Evolutionary conservation across 2,888 invertebrate genomes (phyloP).

Genomic region (Pinctada fucata): DNA sequence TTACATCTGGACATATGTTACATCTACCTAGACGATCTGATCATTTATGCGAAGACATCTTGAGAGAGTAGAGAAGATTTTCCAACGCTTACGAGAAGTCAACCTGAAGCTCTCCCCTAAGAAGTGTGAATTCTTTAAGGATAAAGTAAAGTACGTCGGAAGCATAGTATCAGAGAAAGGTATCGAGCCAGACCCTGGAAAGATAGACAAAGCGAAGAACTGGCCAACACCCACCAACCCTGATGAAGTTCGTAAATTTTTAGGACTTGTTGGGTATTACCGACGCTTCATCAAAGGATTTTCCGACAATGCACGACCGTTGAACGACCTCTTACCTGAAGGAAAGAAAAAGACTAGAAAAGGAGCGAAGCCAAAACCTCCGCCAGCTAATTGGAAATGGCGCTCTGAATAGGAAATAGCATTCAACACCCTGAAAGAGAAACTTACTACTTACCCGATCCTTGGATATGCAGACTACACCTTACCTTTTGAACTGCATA

Average conservation of each 20-base stretch:
- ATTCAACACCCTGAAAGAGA: no score
- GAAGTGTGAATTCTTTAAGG: slow-evolving; percentile 31
- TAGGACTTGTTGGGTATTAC: no score
- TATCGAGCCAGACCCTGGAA: no score
- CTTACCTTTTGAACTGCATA: neutral
- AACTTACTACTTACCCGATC: neutral
- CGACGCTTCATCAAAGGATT: no score
- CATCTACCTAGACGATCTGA: slow-evolving; percentile 7
- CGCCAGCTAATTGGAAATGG: neutral
- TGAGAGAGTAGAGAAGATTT: slow-evolving; percentile 32
- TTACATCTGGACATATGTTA: slow-evolving; percentile 5
- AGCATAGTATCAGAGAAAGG: no score
- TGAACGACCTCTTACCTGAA: no score
- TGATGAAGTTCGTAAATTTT: no score
- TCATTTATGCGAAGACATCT: slow-evolving; percentile 31
- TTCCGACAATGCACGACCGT: no score
- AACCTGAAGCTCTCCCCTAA: slow-evolving; percentile 34
- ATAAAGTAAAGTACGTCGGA: slow-evolving; percentile 31
- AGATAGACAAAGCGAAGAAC: no score
- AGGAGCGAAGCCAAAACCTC: neutral
- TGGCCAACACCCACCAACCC: no score
- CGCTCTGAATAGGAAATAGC: neutral
- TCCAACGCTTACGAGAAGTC: slow-evolving; percentile 19
- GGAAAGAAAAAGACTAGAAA: no score
- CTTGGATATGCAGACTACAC: neutral